Evolutionary conservation across 2,888 invertebrate species (phyloP).

Genomic region (Achlya flavicornis): DNA sequence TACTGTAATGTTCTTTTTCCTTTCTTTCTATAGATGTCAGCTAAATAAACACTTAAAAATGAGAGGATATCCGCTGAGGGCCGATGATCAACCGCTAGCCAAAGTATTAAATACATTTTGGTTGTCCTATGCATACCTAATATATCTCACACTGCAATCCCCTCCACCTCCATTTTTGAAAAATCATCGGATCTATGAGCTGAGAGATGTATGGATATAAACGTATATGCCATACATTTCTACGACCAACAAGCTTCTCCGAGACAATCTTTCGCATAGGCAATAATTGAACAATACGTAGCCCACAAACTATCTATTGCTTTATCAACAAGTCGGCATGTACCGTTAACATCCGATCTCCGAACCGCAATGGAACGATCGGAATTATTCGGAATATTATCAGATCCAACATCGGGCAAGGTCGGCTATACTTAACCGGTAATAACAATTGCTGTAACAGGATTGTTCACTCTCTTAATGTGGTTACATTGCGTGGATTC

Average conservation of each 20-base stretch:
- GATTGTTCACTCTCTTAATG: conserved; percentile 10
- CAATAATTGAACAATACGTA: background rate
- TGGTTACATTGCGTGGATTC: conserved; percentile 10
- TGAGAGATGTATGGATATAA: too few relatives aligned
- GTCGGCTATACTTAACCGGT: conserved; percentile 36
- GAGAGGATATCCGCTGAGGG: too few relatives aligned
- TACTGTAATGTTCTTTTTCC: too few relatives aligned
- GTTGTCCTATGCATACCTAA: too few relatives aligned
- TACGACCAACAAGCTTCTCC: background rate
- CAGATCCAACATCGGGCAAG: conserved; percentile 62
- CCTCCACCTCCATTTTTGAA: too few relatives aligned
- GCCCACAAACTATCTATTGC: background rate
- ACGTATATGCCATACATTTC: too few relatives aligned
- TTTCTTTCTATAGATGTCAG: too few relatives aligned
- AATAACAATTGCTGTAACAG: conserved; percentile 17
- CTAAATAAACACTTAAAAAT: too few relatives aligned
- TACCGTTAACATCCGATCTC: conserved; percentile 68
- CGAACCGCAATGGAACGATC: conserved; percentile 65
- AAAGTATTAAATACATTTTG: too few relatives aligned
- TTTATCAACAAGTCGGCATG: conserved; percentile 24
- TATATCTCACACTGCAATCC: too few relatives aligned
- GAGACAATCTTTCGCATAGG: background rate
- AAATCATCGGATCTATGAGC: too few relatives aligned
- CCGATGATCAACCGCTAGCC: too few relatives aligned
- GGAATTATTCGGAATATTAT: conserved; percentile 70